Percentiles rank a stretch among this genome's conserved stretches.
These are phyloP conservation scores for Brachypodius melanocephalos DNA, from an alignment of 2,113 vertebrate genomes.

Conservation along the genomic window DNA sequence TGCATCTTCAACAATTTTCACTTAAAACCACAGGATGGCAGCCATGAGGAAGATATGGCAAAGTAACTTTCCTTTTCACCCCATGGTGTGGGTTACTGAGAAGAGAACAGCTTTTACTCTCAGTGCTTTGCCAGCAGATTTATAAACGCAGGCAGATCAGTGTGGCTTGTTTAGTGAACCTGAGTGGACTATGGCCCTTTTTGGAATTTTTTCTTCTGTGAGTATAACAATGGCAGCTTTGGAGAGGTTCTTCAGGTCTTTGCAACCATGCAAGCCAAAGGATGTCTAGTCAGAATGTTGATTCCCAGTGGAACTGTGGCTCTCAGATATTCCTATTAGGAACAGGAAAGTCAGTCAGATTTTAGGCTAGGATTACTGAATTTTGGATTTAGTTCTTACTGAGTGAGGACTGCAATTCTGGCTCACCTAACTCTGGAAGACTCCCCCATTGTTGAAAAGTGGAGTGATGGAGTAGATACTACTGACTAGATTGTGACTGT, in stretches of 20 bases:
- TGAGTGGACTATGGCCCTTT: background rate
- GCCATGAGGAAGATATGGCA: background rate
- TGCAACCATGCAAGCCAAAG: background rate
- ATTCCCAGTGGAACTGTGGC: background rate
- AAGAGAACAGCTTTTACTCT: background rate
- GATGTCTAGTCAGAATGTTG: background rate
- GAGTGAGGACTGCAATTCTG: background rate
- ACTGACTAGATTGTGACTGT: background rate
- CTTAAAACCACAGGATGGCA: background rate
- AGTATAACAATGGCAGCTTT: background rate
- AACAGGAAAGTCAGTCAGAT: background rate
- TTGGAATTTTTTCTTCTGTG: background rate
- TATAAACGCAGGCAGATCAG: background rate
- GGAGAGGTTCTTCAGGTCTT: background rate
- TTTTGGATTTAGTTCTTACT: background rate
- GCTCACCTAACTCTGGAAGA: background rate
- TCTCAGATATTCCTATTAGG: background rate
- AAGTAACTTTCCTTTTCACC: background rate
- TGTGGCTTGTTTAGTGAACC: background rate
- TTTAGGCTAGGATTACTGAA: background rate
- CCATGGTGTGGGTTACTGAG: background rate
- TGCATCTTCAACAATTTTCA: background rate
- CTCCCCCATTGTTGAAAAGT: fast-evolving
- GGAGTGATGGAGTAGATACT: background rate
- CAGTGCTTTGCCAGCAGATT: background rate